Evolutionary conservation across 1,140 invertebrate species (phyloP).

Genomic region (Trypoxylus dichotomus): DNA sequence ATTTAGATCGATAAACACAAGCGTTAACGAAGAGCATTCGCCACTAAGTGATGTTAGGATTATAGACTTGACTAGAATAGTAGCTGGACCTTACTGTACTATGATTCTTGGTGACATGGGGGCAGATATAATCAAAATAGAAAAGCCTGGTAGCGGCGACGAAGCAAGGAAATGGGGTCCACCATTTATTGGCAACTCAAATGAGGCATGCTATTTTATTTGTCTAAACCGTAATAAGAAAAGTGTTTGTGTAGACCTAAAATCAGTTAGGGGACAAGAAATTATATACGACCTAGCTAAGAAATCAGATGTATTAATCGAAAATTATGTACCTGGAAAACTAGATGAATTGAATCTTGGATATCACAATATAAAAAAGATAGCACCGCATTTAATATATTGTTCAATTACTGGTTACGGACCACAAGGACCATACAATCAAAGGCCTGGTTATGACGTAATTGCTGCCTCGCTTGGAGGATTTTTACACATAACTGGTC

Average conservation of each 20-base stretch:
- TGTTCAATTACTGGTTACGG: constrained; percentile 95
- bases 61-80: constrained; percentile 82
- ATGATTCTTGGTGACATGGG: constrained; percentile 94
- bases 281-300: constrained; percentile 74
- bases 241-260: constrained; percentile 88
- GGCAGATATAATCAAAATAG: constrained; percentile 92
- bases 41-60: constrained; percentile 70
- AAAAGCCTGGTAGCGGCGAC: constrained; percentile 80
- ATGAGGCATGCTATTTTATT: constrained; percentile 84
- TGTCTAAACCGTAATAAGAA: constrained; percentile 94
- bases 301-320: constrained; percentile 86
- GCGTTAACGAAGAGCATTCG: constrained; percentile 31
- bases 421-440: constrained; percentile 78
- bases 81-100: constrained; percentile 84
- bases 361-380: constrained; percentile 71
- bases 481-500: constrained; percentile 86
- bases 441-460: constrained; percentile 91
- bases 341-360: constrained; percentile 76
- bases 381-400: constrained; percentile 85
- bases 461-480: constrained; percentile 93
- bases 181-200: constrained; percentile 75
- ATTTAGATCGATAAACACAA: constrained; percentile 13
- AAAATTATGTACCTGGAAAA: constrained; percentile 94
- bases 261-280: constrained; percentile 67
- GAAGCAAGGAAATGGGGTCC: constrained; percentile 92